Evolutionary conservation across 1,140 invertebrate genomes (phyloP).

Genomic region (Dinoponera quadriceps): DNA sequence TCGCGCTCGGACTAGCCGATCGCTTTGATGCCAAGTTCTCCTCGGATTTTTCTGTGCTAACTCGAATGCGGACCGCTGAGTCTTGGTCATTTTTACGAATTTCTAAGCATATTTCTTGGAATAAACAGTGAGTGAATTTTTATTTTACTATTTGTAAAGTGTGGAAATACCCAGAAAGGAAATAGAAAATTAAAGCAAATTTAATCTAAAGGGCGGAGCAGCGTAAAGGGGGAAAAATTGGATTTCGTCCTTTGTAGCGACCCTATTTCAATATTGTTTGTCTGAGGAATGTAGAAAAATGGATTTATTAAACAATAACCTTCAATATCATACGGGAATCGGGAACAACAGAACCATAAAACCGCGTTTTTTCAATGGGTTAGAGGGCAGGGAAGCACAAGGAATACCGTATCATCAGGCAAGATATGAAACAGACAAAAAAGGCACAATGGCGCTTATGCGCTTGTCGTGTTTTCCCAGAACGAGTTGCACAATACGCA

Average conservation of each 20-base stretch:
- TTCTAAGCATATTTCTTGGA: not conserved
- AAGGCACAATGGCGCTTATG: slow-evolving; percentile 35
- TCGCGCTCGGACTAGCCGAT: not conserved
- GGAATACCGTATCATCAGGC: slow-evolving; percentile 33
- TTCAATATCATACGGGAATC: slow-evolving; percentile 8
- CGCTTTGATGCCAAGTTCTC: not conserved
- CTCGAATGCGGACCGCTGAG: too few species aligned
- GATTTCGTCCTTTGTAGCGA: not conserved
- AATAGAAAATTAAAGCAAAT: not conserved
- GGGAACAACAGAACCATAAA: slow-evolving; percentile 15
- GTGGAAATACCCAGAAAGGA: not conserved
- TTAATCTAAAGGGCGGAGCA: too few species aligned
- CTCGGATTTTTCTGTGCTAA: slow-evolving; percentile 2
- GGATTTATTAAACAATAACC: slow-evolving; percentile 27
- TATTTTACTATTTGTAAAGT: too few species aligned
- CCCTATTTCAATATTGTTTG: slow-evolving; percentile 2
- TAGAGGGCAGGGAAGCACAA: not conserved
- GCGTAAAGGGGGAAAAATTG: not conserved
- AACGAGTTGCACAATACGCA: slow-evolving; percentile 50
- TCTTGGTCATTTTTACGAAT: not conserved
- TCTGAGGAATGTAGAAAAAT: slow-evolving; percentile 7
- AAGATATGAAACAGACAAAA: slow-evolving; percentile 45
- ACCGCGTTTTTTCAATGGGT: not conserved
- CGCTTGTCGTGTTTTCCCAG: slow-evolving; percentile 31
- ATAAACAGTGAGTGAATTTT: too few species aligned